Conservation (phyloP, 1,140 invertebrate species). For the Thereuonema tuberculata region DNA sequence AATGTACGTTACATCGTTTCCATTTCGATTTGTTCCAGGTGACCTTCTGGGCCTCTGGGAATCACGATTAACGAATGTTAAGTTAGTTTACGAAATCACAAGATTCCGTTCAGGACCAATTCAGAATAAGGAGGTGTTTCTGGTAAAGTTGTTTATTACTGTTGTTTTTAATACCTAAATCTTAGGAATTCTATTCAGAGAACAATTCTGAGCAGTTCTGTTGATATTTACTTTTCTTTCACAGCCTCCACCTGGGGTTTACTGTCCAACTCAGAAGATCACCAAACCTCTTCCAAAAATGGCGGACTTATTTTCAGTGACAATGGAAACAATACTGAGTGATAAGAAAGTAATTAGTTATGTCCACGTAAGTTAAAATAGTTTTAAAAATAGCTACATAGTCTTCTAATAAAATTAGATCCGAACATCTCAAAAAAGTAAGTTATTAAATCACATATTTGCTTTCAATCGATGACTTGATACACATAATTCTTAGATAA, state of each 20-base stretch:
- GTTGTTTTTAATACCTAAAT: background rate
- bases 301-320: constrained; percentile 22
- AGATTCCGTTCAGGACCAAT: background rate
- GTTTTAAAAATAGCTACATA: background rate
- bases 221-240: background rate
- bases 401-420: no score
- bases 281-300: constrained; percentile 17
- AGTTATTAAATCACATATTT: no score
- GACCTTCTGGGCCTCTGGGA: no score
- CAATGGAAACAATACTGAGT: constrained; percentile 22
- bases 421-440: no score
- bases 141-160: no score
- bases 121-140: background rate
- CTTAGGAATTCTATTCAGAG: background rate
- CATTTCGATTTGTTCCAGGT: no score
- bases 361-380: background rate
- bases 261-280: background rate
- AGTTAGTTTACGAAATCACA: background rate
- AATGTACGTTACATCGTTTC: no score
- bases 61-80: no score
- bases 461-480: no score
- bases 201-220: background rate
- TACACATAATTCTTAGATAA: no score
- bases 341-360: constrained; percentile 12
- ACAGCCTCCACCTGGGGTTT: background rate